Base-by-base conservation (phyloP, 2,113 vertebrate genomes). In the Malurus elegans region DNA sequence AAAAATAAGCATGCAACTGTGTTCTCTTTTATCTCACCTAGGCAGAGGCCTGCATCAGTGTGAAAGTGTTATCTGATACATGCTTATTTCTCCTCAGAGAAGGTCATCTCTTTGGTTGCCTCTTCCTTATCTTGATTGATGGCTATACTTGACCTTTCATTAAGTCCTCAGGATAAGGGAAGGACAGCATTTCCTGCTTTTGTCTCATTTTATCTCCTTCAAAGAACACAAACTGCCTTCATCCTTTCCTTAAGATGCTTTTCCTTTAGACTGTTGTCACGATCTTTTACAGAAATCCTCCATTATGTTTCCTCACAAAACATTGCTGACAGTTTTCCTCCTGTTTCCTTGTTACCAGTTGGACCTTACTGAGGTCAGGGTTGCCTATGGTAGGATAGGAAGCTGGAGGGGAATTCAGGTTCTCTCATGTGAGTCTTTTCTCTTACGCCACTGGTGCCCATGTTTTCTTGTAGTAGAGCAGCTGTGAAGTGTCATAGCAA, bases 171-270 rank as follows among this genome's bases (percentile, higher is more conserved):
- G 96, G 96, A 97, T 94, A 86, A 98, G 96, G 97, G 88, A 98
- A 98, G 96, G 90, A 97, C 97, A 96, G 69, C 56, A 87, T 95
- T 98, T 98, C 97, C 98, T 97, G 84, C 95, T 92, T 98, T 98
- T 98, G 97, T 98, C 95, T 96, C 72, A 19, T 88, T 96, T 95
- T 96, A 85, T 96, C 95, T 97, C 80, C 83, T 96, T 95, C 90
- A 72, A 92, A 93, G 95, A 86, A 88, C 96, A 79, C 62, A 92
- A 93, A 93, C 69, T 1, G 0, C 61, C 79, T 96, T 97, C 75
- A 66, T 95, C 95, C 86, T 96, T 96, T 70, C 31, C 86, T 73
- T 75, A 57, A 89, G 92, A 70, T 90, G 56, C 53, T 73, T 96
- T 93, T 92, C 54, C 79, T 90, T 29, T 84, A 58, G 53, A 17